Evolutionary conservation across 2,888 invertebrate genomes (phyloP).

Genomic region (Theretra japonica): DNA sequence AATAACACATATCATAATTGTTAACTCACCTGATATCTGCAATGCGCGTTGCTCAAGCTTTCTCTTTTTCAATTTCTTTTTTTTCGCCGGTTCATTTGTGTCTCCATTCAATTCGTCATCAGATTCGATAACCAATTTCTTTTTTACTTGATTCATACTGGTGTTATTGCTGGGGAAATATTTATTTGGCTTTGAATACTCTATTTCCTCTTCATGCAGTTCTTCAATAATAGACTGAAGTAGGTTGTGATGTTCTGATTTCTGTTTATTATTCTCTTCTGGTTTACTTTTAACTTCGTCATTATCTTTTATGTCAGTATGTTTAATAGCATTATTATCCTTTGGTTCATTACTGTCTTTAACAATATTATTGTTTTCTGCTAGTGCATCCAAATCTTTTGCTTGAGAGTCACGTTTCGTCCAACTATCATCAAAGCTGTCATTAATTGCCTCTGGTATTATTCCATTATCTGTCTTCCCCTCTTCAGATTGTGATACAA

Average conservation of each 20-base stretch:
- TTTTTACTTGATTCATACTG: slow-evolving; percentile 52
- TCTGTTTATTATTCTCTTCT: slow-evolving; percentile 35
- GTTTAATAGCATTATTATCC: slow-evolving; percentile 29
- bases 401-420: slow-evolving; percentile 30
- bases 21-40: slow-evolving; percentile 72
- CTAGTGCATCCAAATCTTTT: background rate
- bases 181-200: slow-evolving; percentile 61
- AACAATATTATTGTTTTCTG: slow-evolving; percentile 33
- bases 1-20: no score
- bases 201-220: slow-evolving; percentile 65
- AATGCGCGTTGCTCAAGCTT: slow-evolving; percentile 66
- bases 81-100: slow-evolving; percentile 47
- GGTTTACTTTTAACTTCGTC: slow-evolving; percentile 15
- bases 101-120: slow-evolving; percentile 65
- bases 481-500: slow-evolving; percentile 56
- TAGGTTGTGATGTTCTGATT: slow-evolving; percentile 41
- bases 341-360: slow-evolving; percentile 33
- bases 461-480: slow-evolving; percentile 29
- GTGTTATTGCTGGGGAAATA: slow-evolving; percentile 56
- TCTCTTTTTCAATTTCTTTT: slow-evolving; percentile 71
- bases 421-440: slow-evolving; percentile 36
- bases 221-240: slow-evolving; percentile 72
- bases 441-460: slow-evolving; percentile 28
- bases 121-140: slow-evolving; percentile 74
- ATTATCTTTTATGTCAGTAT: slow-evolving; percentile 32